phyloP scores from a whole-genome alignment of 2,888 invertebrate genomes.

The Lymantria monacha region DNA sequence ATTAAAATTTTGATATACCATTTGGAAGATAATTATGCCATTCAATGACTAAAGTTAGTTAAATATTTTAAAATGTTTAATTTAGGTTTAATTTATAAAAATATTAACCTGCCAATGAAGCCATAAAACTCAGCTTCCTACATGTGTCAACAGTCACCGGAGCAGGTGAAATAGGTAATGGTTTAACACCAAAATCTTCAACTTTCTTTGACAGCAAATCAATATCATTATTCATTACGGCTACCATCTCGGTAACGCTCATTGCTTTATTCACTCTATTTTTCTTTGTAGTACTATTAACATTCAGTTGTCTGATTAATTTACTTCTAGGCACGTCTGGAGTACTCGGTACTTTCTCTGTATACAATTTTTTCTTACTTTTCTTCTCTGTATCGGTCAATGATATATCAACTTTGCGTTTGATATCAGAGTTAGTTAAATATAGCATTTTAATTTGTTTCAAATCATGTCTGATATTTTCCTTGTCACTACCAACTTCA shows the following conservation, averaged over 20 bases:
- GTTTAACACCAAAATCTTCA: slow-evolving; percentile 31
- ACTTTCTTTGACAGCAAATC: slow-evolving; percentile 49
- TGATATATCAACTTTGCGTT: slow-evolving; percentile 41
- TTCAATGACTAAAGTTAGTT: no score
- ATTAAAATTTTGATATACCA: no score
- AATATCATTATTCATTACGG: slow-evolving; percentile 46
- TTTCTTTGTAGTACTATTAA: slow-evolving; percentile 59
- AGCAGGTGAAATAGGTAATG: slow-evolving; percentile 18
- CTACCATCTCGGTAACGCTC: slow-evolving; percentile 66
- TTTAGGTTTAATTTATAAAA: no score
- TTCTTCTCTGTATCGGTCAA: slow-evolving; percentile 49
- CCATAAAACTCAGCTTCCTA: slow-evolving; percentile 73
- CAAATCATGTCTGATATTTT: slow-evolving; percentile 55
- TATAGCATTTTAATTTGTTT: slow-evolving; percentile 57
- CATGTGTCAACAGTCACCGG: slow-evolving; percentile 38
- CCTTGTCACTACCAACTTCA: slow-evolving; percentile 64
- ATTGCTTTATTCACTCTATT: slow-evolving; percentile 46
- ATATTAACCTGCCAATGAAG: slow-evolving; percentile 78
- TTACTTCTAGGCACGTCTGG: slow-evolving; percentile 54
- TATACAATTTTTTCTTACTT: slow-evolving; percentile 66
- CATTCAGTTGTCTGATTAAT: slow-evolving; percentile 36
- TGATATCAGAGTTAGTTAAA: slow-evolving; percentile 59
- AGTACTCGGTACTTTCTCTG: slow-evolving; percentile 57
- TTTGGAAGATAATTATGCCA: no score
- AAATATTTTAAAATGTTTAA: no score